These are phyloP conservation scores for Cepaea hortensis DNA, from an alignment of 2,888 invertebrate species.

Conservation along the genomic window DNA sequence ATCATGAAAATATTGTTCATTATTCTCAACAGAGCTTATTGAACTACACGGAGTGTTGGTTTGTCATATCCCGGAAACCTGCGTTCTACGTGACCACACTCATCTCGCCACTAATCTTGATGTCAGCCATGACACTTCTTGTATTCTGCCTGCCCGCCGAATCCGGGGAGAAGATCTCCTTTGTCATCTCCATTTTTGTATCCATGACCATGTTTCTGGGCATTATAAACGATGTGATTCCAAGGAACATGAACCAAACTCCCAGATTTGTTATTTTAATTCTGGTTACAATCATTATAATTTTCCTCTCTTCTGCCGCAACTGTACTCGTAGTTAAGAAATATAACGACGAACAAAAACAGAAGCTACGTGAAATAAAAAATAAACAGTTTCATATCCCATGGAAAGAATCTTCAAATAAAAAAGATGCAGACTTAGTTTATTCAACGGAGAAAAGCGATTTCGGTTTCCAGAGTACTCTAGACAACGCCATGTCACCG, in stretches of 20 bases:
- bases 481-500: not conserved
- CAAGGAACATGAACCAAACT: constrained; percentile 8
- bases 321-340: not conserved
- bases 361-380: not conserved
- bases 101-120: constrained; percentile 26
- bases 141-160: constrained; percentile 42
- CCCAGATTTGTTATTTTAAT: constrained; percentile 5
- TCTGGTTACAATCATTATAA: not conserved
- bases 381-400: not conserved
- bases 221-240: not conserved
- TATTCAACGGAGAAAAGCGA: not conserved
- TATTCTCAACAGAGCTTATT: not conserved
- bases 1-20: not conserved
- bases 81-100: constrained; percentile 40
- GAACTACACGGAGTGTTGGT: constrained; percentile 40
- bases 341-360: not conserved
- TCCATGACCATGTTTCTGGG: not conserved
- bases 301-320: not conserved
- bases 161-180: constrained; percentile 43
- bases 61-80: constrained; percentile 16
- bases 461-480: not conserved
- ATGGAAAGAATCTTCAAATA: not conserved
- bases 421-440: not conserved
- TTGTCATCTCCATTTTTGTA: constrained; percentile 9
- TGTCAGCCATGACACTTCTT: constrained; percentile 26